Evolutionary conservation across 2,113 vertebrate species (phyloP), one percentile per base, ranked within the genome.

Genomic region (Amblyornis subalaris): DNA sequence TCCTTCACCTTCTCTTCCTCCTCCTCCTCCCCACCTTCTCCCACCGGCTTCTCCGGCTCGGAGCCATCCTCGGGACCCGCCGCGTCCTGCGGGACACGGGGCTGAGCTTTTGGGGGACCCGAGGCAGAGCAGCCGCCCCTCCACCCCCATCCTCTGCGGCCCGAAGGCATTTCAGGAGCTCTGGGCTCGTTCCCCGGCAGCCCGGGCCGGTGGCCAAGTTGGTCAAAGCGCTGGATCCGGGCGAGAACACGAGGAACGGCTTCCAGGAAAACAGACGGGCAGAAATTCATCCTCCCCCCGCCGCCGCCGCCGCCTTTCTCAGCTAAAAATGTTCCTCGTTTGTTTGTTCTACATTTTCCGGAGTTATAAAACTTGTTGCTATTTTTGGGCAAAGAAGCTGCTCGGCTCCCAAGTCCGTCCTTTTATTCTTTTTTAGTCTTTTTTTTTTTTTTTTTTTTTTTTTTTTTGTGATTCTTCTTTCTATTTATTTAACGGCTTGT

Each of bases 371-470:
- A 96, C 93, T 94, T 90, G 94, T 85, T 94, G 96, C 95, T 97
- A 97, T 97, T 97, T 97, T 97, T 93, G 96, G 95, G 77, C 95
- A 96, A 90, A 92, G 90, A 94, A 96, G 90, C 96, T 62, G 94
- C 89, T 91, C 45, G 5, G 65, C 71, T 92, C 94, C 66, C 93
- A 60, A 47, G 26, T 35, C 9, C 22, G 45, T 44, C 47, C 29
- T 62, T 73, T 92, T 65, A 11, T 78, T 50, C 54, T 57, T 35
- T 28, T 51, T 33, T 35, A 14, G 22, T 31, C 2, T 58, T 47
- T 78, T 4, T 44, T 10, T 44, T 45, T n/a, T 50, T 38, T 17
- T 23, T 31, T 54, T 38, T 61, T 50, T 62, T 79, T 61, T 51
- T 38, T 17, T 3, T 31, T n/a, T n/a, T 2, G 31, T 55, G 33